Conservation (phyloP, 2,888 invertebrate species). For the Alloplasta piceator region DNA sequence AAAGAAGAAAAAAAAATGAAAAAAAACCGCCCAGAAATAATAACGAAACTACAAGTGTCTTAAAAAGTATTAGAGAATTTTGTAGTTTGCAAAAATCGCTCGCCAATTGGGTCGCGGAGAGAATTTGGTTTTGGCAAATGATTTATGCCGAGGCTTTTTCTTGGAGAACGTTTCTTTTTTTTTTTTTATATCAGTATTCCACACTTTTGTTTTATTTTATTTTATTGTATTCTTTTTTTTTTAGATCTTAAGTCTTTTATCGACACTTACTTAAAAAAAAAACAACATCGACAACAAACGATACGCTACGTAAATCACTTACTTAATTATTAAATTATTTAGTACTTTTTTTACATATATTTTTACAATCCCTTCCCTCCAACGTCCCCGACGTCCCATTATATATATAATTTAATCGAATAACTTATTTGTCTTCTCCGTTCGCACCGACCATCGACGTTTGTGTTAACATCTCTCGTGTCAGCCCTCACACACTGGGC, state of each 20-base stretch:
- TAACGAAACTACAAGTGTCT: constrained; percentile 69
- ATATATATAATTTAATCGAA: constrained; percentile 65
- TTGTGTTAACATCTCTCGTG: constrained; percentile 73
- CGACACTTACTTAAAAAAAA: constrained; percentile 67
- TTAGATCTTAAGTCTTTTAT: constrained; percentile 77
- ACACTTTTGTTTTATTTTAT: constrained; percentile 79
- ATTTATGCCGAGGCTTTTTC: constrained; percentile 79
- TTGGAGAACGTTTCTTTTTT: constrained; percentile 72
- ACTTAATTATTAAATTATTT: constrained; percentile 82
- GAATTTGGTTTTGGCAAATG: constrained; percentile 73
- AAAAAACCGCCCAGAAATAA: constrained; percentile 43
- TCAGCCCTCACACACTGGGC: constrained; percentile 72
- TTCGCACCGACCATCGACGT: constrained; percentile 76
- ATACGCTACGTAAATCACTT: constrained; percentile 79
- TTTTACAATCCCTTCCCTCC: constrained; percentile 72
- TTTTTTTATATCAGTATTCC: constrained; percentile 82
- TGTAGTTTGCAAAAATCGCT: constrained; percentile 55
- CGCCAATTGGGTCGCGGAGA: constrained; percentile 30
- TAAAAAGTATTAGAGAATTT: constrained; percentile 68
- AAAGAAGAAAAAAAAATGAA: constrained; percentile 38
- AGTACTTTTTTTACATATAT: constrained; percentile 79
- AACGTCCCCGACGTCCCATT: constrained; percentile 23
- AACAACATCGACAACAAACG: constrained; percentile 47
- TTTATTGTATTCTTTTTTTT: constrained; percentile 72
- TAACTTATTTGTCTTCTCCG: constrained; percentile 68